phyloP scores from a whole-genome alignment of 2,797 vertebrate species.

The Poeciliopsis gracilis region DNA sequence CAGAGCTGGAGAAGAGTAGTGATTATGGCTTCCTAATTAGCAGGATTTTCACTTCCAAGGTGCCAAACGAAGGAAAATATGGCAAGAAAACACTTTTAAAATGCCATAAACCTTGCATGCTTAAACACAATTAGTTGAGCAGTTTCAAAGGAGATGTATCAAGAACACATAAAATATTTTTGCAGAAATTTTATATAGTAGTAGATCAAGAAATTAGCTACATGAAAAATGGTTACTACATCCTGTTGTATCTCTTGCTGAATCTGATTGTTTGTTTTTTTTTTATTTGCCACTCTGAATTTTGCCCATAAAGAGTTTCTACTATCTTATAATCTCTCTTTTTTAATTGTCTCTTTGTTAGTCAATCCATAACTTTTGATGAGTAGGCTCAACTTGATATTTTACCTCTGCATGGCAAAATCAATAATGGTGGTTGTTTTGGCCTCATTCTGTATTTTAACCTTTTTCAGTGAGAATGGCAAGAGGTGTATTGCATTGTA shows the following conservation, averaged over 20 bases:
- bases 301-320: background rate
- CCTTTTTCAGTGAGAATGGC: background rate
- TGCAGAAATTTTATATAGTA: background rate
- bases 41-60: conserved; percentile 38
- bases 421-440: background rate
- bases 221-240: background rate
- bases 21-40: conserved; percentile 68
- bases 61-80: conserved; percentile 36
- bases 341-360: background rate
- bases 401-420: background rate
- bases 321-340: background rate
- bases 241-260: background rate
- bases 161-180: conserved; percentile 20
- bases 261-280: background rate
- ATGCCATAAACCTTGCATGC: conserved; percentile 14
- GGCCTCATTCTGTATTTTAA: background rate
- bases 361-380: background rate
- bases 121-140: conserved; percentile 25
- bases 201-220: background rate
- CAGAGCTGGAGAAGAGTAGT: conserved; percentile 43
- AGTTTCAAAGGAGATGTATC: conserved; percentile 14
- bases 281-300: background rate
- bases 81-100: conserved; percentile 21
- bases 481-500: background rate
- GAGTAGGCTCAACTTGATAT: background rate